phyloP scores from a whole-genome alignment of 37 sponge, comb jelly and placozoan genomes.

The Ephydatia muelleri region DNA sequence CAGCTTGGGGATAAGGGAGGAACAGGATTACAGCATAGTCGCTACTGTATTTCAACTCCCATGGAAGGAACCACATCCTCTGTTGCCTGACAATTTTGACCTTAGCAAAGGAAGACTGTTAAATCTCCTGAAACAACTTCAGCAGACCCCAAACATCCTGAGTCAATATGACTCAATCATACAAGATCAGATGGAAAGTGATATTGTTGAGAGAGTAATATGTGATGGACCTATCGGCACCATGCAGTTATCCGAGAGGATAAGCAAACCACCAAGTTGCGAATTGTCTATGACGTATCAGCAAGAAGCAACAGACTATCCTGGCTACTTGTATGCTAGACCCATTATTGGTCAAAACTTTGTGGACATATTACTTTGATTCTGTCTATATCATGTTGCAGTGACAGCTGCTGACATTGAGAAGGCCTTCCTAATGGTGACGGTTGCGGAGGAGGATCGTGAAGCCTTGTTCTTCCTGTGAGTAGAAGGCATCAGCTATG shows the following conservation, averaged over 20 bases:
- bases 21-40: constrained; percentile 5
- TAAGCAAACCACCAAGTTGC: constrained; percentile 30
- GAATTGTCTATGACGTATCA: constrained; percentile 42
- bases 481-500: constrained; percentile 3
- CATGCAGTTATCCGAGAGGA: constrained; percentile 27
- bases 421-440: constrained; percentile 43
- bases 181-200: constrained; percentile 25
- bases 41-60: constrained; percentile 1
- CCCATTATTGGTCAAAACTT: constrained; percentile 13
- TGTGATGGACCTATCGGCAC: not conserved
- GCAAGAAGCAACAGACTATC: not conserved
- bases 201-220: constrained; percentile 16
- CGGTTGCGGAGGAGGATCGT: constrained; percentile 21
- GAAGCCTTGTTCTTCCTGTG: constrained; percentile 34
- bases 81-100: constrained; percentile 18
- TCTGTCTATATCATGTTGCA: constrained; percentile 13
- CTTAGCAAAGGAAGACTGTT: constrained; percentile 13
- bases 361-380: constrained; percentile 23
- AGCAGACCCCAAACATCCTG: constrained; percentile 6
- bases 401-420: constrained; percentile 35
- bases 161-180: constrained; percentile 13
- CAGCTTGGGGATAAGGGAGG: constrained; percentile 12
- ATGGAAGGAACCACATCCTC: constrained; percentile 31
- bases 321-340: constrained; percentile 24
- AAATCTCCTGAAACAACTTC: constrained; percentile 7